Conservation (phyloP, 2,888 invertebrate species). For the Erpobdella octoculata region DNA sequence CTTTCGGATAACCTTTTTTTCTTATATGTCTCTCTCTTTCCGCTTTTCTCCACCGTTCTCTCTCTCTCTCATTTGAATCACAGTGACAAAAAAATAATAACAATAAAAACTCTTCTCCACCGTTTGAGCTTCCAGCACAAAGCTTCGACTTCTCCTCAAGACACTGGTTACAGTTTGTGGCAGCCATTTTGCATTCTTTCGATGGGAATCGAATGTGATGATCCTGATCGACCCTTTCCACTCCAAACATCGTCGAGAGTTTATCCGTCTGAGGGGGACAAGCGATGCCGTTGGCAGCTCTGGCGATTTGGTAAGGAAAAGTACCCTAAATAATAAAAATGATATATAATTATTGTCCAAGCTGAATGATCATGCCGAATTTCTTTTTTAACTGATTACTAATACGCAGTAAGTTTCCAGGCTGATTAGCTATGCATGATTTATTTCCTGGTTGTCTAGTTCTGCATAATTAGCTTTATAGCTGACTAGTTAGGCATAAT, state of each 20-base stretch:
- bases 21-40: no score
- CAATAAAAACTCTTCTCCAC: background rate
- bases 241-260: background rate
- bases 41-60: no score
- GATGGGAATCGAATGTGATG: background rate
- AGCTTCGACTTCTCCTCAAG: background rate
- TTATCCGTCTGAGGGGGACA: background rate
- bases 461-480: no score
- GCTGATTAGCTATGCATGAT: no score
- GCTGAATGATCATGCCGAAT: background rate
- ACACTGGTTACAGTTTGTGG: background rate
- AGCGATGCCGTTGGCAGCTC: conserved; percentile 8
- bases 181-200: background rate
- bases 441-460: no score
- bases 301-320: conserved; percentile 2
- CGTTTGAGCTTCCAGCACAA: background rate
- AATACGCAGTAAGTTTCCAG: no score
- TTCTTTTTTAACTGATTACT: no score
- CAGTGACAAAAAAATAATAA: no score
- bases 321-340: conserved; percentile 9
- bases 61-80: no score
- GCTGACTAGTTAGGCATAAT: no score
- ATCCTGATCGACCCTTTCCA: background rate
- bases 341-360: background rate
- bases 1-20: no score